phyloP scores from a whole-genome alignment of 2,888 invertebrate genomes.

The Carpatolechia fugitivella region DNA sequence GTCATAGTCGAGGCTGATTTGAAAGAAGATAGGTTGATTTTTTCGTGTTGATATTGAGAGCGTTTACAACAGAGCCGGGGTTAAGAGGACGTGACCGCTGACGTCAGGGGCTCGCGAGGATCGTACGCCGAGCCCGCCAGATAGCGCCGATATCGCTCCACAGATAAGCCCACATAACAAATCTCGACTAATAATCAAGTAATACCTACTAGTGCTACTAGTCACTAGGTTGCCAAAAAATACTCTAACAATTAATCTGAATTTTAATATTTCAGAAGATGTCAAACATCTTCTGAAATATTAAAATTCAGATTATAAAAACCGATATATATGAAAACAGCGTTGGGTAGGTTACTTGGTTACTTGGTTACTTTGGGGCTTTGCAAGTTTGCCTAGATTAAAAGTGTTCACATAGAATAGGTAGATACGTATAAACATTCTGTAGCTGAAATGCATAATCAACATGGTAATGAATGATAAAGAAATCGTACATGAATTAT shows the following conservation, averaged over 20 bases:
- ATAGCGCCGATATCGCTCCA: conserved; percentile 43
- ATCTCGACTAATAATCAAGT: background rate
- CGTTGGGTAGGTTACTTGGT: too few relatives aligned
- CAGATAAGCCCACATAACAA: conserved; percentile 39
- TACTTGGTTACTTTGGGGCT: too few relatives aligned
- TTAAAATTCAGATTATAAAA: too few relatives aligned
- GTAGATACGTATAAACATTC: conserved; percentile 22
- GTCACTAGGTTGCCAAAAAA: background rate
- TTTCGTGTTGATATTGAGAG: too few relatives aligned
- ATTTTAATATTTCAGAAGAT: too few relatives aligned
- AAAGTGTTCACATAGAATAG: too few relatives aligned
- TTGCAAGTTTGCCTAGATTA: too few relatives aligned
- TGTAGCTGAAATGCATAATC: conserved; percentile 39
- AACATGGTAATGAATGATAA: conserved; percentile 46
- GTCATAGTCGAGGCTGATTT: too few relatives aligned
- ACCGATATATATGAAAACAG: too few relatives aligned
- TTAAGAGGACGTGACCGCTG: conserved; percentile 58
- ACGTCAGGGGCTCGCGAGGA: conserved; percentile 39
- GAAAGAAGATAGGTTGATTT: too few relatives aligned
- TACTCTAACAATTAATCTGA: background rate
- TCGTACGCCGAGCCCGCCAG: conserved; percentile 43
- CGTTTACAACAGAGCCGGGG: conserved; percentile 46
- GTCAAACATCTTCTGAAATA: too few relatives aligned
- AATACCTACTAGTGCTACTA: background rate
- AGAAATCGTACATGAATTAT: conserved; percentile 63